phyloP scores from a whole-genome alignment of 1,140 invertebrate species.

The Drosophila rufa region DNA sequence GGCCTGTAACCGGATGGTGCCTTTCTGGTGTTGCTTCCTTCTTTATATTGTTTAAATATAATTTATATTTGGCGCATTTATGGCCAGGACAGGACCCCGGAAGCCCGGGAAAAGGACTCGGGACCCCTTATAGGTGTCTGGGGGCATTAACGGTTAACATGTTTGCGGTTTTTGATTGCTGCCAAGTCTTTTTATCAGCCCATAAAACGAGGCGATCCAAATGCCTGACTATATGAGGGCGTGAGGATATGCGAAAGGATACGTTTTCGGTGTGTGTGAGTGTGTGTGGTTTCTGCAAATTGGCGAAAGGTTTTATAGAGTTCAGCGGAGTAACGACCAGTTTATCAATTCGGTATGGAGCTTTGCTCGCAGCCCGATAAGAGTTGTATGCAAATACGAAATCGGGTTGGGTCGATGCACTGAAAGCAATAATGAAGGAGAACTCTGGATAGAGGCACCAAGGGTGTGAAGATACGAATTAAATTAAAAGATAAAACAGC shows the following conservation, averaged over 20 bases:
- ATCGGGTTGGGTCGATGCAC: slow-evolving; percentile 31
- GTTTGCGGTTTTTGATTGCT: slow-evolving; percentile 80
- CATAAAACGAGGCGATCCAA: slow-evolving; percentile 58
- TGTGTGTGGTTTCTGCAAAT: slow-evolving; percentile 44
- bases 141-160: slow-evolving; percentile 82
- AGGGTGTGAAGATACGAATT: slow-evolving; percentile 5
- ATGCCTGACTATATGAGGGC: slow-evolving; percentile 17
- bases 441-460: slow-evolving; percentile 1
- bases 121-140: slow-evolving; percentile 74
- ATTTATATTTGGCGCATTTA: slow-evolving; percentile 78
- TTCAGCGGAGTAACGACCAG: slow-evolving; percentile 51
- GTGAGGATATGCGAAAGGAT: slow-evolving; percentile 8
- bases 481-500: background rate
- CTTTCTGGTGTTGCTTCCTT: slow-evolving; percentile 8
- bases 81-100: slow-evolving; percentile 24
- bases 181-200: slow-evolving; percentile 71
- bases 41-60: slow-evolving; percentile 64
- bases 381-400: slow-evolving; percentile 43
- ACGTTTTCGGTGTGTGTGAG: slow-evolving; percentile 1
- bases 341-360: slow-evolving; percentile 44
- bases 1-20: slow-evolving; percentile 44
- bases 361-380: slow-evolving; percentile 30
- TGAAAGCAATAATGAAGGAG: slow-evolving; percentile 5
- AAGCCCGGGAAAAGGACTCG: slow-evolving; percentile 39
- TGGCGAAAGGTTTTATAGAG: slow-evolving; percentile 50